These are phyloP conservation scores for Tenebrosternarchus preto DNA, from an alignment of 2,113 vertebrate genomes.

Conservation along the genomic window DNA sequence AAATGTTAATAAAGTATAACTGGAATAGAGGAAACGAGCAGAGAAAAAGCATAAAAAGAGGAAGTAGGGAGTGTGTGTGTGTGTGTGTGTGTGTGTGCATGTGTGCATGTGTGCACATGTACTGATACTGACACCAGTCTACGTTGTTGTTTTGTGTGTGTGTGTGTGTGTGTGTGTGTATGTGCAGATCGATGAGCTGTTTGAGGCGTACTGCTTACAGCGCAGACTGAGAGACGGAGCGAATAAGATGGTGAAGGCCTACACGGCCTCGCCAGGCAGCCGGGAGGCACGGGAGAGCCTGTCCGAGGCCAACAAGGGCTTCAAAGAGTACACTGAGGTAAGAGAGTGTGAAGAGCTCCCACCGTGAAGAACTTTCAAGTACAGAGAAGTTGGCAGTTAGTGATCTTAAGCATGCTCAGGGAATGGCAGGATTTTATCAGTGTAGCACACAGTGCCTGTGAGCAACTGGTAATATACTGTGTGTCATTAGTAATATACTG, in stretches of 20 bases:
- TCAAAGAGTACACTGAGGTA: constrained; percentile 96
- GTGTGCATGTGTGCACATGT: neutral
- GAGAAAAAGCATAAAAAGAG: constrained; percentile 23
- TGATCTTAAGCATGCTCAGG: neutral
- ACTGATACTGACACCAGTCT: too few relatives aligned
- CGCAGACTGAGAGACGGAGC: constrained; percentile 90
- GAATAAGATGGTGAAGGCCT: constrained; percentile 95
- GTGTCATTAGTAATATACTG: neutral
- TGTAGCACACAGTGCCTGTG: too few relatives aligned
- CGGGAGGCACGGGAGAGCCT: constrained; percentile 90
- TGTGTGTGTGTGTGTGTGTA: neutral
- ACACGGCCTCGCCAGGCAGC: constrained; percentile 82
- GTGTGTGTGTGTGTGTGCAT: neutral
- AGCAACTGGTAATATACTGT: neutral
- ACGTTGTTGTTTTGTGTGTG: neutral
- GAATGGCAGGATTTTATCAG: neutral
- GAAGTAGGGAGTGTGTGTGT: constrained; percentile 23
- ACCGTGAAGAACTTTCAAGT: too few relatives aligned
- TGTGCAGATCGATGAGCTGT: constrained; percentile 90
- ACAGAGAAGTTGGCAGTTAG: neutral
- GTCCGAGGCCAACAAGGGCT: constrained; percentile 88
- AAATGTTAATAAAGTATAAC: constrained; percentile 37
- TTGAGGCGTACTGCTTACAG: constrained; percentile 93
- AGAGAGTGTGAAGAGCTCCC: neutral
- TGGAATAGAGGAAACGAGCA: constrained; percentile 11